A percentile compares a stretch with the other conserved stretches of the same genome.
Evolutionary conservation across 2,888 invertebrate species (phyloP).

Genomic region (Calameuta idolon): DNA sequence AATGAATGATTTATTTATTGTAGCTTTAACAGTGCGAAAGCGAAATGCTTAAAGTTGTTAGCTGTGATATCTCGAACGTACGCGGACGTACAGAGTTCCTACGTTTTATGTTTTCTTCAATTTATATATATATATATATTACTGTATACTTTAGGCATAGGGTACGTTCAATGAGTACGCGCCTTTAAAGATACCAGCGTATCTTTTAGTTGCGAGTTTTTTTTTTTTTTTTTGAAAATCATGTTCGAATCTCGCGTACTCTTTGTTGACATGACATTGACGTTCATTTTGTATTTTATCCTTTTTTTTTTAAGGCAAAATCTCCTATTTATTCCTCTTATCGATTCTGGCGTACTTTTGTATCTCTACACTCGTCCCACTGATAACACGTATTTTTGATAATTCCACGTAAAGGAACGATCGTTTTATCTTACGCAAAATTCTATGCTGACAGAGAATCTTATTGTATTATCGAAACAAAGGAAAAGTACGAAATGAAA

Average conservation of each 20-base stretch:
- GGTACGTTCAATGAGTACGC: conserved; percentile 28
- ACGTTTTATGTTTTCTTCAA: conserved; percentile 48
- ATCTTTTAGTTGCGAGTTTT: neutral
- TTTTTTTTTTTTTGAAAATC: neutral
- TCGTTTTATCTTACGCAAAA: neutral
- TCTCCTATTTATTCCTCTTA: neutral
- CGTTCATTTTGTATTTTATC: neutral
- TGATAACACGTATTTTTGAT: neutral
- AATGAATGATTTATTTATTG: conserved; percentile 49
- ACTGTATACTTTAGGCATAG: conserved; percentile 31
- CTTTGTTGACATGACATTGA: neutral
- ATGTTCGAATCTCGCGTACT: neutral
- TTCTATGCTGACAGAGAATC: neutral
- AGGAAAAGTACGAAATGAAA: neutral
- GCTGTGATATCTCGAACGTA: conserved; percentile 64
- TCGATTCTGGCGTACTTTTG: neutral
- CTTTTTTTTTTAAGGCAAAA: neutral
- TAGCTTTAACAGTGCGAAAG: conserved; percentile 52
- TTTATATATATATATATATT: conserved; percentile 15
- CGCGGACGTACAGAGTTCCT: conserved; percentile 61
- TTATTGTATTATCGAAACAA: neutral
- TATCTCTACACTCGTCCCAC: neutral
- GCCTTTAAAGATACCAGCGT: neutral
- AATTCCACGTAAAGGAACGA: neutral
- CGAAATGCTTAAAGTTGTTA: conserved; percentile 57